Evolutionary conservation across 2,113 vertebrate genomes (phyloP), one percentile per base, ranked within the genome.

Genomic region (Aldabrachelys gigantea): DNA sequence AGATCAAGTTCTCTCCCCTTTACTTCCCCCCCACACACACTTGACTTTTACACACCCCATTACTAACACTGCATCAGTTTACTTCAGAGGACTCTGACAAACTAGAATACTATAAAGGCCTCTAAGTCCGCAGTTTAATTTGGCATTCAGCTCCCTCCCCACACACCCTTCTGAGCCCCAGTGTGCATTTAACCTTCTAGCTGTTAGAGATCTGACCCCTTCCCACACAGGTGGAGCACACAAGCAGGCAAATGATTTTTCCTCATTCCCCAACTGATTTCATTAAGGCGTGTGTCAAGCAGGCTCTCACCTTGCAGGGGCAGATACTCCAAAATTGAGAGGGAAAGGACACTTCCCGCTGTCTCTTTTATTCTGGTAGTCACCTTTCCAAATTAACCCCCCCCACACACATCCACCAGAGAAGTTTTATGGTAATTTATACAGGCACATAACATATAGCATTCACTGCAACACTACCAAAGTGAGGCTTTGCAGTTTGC

Each of bases 1-100:
- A n/a, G 35, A n/a, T 35, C 5, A 69, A 69, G 62, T 17, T 59
- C 12, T 59, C 57, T 59, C 57, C 27, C 27, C 57, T 22, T 54
- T 54, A 54, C 53, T 22, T 8, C 53, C 8, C 14, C 21, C 3
- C 53, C 19, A 31, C 11, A 31, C 27, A 1, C 84, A 89, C 92
- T 82, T 5, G 3, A 35, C 90, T 1, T 80, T 47, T 78, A 80
- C 0, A 88, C 89, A 94, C 85, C 50, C 88, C 88, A 41, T 87
- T 85, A 89, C 82, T 49, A 84, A 89, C 85, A 88, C 91, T 25
- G 62, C 81, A 80, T 2, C 91, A 4, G 72, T 44, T 95, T 89
- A 85, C 92, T 96, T 95, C 94, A 85, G 92, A 90, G 86, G 50
- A 84, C n/a, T 85, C 31, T 80, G 4, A 57, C 85, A 52, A 89